Base-by-base conservation (phyloP, 1,140 invertebrate species). In the Bombus affinis region DNA sequence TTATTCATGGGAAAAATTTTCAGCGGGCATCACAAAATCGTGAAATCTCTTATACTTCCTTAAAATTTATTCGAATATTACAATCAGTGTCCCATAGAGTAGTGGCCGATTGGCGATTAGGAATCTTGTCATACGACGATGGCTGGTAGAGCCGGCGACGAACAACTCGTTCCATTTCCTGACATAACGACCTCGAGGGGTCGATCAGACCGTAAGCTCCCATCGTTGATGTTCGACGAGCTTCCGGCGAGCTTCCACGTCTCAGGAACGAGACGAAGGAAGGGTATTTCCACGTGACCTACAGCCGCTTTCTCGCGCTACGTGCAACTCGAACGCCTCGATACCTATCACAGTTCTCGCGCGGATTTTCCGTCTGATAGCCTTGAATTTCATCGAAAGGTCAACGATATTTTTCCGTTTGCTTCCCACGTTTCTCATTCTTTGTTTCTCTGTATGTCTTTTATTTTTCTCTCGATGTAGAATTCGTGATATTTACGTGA, bases 181-280 rank as follows among this genome's bases (percentile, higher is more conserved):
- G 82, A 70, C 79, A 72, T 84, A 84, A 84, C 82, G 75, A 84
- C 75, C 82, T 84, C 82, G 47, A 84, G 66, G 47, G 82, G 47
- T 84, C 82, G 75, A 84, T 84, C 82, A 79, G 82, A 35, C 74
- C 28, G 74, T 77, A 70, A 84, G 75, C n/a, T 47, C n/a, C 37
- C 32, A 32, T 83, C 65, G 65, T 71, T 66, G 75, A 78, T 84
- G 74, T 79, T 66, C 75, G 66, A 78, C 82, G 75, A 84, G 75
- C 47, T 79, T 59, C 82, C 82, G 53, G 59, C 82, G 82, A 84
- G 75, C 82, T 84, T 78, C 66, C 75, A 71, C 75, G 75, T 84
- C 82, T 84, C 47, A n/a, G 65, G 28, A 84, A 59, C 66, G 65
- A 59, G 65, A 47, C n/a, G 53, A n/a, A 72, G 62, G 65, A 70